Evolutionary conservation across 2,113 vertebrate species (phyloP).

Genomic region (Alectura lathami): DNA sequence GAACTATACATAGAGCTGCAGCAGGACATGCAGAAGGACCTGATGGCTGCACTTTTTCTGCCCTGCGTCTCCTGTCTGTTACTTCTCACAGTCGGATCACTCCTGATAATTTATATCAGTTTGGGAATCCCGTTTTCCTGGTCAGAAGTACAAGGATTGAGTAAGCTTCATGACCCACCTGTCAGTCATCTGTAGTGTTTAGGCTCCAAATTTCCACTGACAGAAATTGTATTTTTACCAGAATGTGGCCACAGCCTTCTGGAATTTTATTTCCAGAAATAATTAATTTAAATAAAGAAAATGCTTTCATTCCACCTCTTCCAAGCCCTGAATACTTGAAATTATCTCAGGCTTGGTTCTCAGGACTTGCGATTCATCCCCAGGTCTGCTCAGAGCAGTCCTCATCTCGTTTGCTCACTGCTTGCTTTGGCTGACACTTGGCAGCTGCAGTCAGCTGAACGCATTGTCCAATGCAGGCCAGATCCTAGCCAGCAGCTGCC

Average conservation of each 20-base stretch:
- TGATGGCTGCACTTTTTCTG: background rate
- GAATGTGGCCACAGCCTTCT: fast-evolving
- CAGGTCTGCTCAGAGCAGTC: background rate
- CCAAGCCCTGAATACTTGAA: background rate
- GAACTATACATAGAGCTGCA: background rate
- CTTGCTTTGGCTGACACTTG: background rate
- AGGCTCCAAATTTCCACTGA: background rate
- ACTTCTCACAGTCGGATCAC: background rate
- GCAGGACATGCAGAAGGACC: background rate
- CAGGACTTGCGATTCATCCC: background rate
- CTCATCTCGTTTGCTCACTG: background rate
- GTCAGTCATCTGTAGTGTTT: background rate
- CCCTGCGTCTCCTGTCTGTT: background rate
- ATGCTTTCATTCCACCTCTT: background rate
- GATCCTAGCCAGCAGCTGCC: background rate
- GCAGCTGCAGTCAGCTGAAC: background rate
- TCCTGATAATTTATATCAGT: fast-evolving
- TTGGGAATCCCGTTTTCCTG: background rate
- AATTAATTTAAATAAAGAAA: background rate
- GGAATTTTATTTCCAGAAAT: background rate
- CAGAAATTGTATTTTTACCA: background rate
- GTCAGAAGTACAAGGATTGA: background rate
- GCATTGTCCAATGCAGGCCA: too few relatives aligned
- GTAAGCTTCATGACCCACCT: background rate
- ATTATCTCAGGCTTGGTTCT: background rate